Evolutionary conservation across 2,888 invertebrate species (phyloP), one percentile per base, ranked within the genome.

Genomic region (Cryptocephalus moraei): DNA sequence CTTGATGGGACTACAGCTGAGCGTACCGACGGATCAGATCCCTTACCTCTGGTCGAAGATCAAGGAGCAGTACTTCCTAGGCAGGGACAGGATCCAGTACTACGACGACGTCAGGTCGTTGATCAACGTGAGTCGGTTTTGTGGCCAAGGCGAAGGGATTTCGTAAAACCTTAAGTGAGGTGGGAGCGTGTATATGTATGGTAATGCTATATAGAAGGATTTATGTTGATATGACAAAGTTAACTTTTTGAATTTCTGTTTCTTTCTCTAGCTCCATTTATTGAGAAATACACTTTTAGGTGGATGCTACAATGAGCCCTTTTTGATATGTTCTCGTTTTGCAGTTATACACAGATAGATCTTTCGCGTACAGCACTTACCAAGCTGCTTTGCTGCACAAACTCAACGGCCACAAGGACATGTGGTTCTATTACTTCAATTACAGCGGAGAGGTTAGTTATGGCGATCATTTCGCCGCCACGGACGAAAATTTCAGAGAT

Each of bases 291-390:
- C n/a, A n/a, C n/a, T n/a, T n/a, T n/a, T n/a, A n/a, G n/a, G n/a
- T n/a, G n/a, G n/a, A n/a, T n/a, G n/a, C n/a, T n/a, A n/a, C n/a
- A n/a, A n/a, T n/a, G n/a, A n/a, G n/a, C 22, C 22, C 22, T 2
- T 22, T 22, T 22, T 22, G 22, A 22, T 22, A 4, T 12, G 2
- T 2, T 12, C 9, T n/a, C 2, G 12, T 49, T 51, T 56, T 59
- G 2, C 55, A 75, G 75, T 53, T 74, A 36, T 73, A 74, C 38
- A 65, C 72, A 3, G 76, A 77, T 53, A 62, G 76, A 32, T 68
- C 68, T 2, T 77, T 77, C 54, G 62, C 67, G 46, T 71, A 73
- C 52, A 73, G 73, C 0, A 56, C 68, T 1, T 73, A 72, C 48
- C 70, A 72, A 49, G 51, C 65, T 1, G 63, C 61, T 2, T 49